Evolutionary conservation across 2,797 vertebrate genomes (phyloP).

Genomic region (Antrozous pallidus): DNA sequence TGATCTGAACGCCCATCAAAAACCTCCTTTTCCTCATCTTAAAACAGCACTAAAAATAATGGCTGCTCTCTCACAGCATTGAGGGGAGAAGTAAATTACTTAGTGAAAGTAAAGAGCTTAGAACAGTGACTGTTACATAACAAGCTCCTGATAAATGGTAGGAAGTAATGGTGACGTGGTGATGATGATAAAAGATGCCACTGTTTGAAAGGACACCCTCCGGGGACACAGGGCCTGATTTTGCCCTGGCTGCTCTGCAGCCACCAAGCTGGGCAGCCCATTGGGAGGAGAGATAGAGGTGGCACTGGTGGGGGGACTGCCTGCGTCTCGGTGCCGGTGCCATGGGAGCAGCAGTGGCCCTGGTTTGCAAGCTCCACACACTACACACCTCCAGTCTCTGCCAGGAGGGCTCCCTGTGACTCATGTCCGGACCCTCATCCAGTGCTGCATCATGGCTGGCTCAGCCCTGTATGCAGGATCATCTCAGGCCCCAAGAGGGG

Average conservation of each 20-base stretch:
- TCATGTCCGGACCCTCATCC: background rate
- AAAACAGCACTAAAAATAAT: background rate
- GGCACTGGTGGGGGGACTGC: background rate
- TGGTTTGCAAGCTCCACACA: background rate
- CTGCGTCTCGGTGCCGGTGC: accelerated
- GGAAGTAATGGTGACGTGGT: background rate
- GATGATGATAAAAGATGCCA: background rate
- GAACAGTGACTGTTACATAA: background rate
- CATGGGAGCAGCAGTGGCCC: background rate
- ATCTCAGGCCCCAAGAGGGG: accelerated
- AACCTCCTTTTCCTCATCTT: background rate
- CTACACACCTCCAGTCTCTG: background rate
- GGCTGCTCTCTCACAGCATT: background rate
- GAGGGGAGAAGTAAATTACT: background rate
- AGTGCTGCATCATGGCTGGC: background rate
- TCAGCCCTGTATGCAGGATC: background rate
- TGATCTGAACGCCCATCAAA: background rate
- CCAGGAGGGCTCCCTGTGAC: background rate
- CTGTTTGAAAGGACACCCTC: background rate
- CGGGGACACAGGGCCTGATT: background rate
- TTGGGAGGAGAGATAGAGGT: background rate
- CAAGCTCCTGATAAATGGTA: background rate
- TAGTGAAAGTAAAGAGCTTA: background rate
- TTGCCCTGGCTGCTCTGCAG: accelerated
- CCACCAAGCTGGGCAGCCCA: background rate